Percentiles rank a stretch among this genome's conserved stretches.
Evolutionary conservation across 2,113 vertebrate species (phyloP).

Genomic region (Xenus cinereus): DNA sequence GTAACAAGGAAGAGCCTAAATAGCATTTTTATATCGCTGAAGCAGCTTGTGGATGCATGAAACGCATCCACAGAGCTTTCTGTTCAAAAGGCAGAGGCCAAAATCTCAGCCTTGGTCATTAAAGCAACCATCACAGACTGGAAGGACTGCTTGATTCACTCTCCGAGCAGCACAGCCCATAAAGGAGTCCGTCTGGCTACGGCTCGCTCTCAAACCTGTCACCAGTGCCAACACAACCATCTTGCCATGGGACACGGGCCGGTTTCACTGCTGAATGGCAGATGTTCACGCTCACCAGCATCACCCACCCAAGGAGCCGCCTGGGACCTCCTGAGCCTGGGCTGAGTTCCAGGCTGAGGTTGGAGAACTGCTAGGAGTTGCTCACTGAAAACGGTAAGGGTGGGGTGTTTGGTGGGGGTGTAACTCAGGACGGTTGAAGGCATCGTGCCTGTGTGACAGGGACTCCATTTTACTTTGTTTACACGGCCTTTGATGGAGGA

Average conservation of each 20-base stretch:
- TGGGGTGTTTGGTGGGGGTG: neutral
- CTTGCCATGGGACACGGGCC: neutral
- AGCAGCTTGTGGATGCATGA: neutral
- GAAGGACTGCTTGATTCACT: neutral
- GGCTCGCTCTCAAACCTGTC: neutral
- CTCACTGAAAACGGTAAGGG: too few relatives aligned
- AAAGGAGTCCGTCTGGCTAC: neutral
- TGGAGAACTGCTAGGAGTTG: neutral
- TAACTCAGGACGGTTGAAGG: neutral
- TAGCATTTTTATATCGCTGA: neutral
- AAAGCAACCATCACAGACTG: neutral
- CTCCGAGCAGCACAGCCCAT: neutral
- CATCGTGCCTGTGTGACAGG: neutral
- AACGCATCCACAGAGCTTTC: neutral
- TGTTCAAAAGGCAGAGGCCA: neutral
- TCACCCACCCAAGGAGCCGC: accelerated
- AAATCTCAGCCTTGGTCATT: neutral
- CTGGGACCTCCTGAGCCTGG: neutral
- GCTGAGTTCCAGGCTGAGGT: neutral
- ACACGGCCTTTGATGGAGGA: neutral
- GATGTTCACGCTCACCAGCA: neutral
- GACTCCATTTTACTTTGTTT: neutral
- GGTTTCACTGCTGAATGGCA: accelerated
- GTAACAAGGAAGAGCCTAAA: neutral
- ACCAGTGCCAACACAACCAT: neutral